Evolutionary conservation across 92 coral and sea anemone species (phyloP).

Genomic region (Zoanthus gigantus): DNA sequence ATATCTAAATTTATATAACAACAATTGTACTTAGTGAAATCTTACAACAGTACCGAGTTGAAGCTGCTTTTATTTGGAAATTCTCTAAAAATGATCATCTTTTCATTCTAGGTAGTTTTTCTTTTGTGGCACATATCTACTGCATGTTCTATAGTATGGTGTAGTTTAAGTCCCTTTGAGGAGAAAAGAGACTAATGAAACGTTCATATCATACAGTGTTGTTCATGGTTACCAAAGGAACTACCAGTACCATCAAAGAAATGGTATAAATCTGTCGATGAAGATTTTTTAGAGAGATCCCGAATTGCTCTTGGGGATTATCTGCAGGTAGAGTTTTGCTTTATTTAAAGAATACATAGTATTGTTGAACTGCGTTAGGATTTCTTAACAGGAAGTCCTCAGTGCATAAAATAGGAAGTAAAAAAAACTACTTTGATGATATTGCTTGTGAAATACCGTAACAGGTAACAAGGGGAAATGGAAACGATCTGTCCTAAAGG

Average conservation of each 20-base stretch:
- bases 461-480: neutral
- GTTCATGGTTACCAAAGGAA: slow-evolving; percentile 84
- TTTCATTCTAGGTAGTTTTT: neutral
- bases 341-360: neutral
- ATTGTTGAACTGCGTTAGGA: neutral
- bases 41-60: too few relatives aligned
- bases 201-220: slow-evolving; percentile 67
- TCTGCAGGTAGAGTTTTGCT: slow-evolving; percentile 74
- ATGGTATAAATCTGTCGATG: slow-evolving; percentile 96
- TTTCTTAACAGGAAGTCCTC: neutral
- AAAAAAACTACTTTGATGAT: neutral
- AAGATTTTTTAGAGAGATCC: slow-evolving; percentile 84
- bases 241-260: slow-evolving; percentile 94
- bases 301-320: slow-evolving; percentile 83
- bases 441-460: neutral
- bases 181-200: too few relatives aligned
- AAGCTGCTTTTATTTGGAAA: too few relatives aligned
- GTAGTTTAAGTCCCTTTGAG: too few relatives aligned
- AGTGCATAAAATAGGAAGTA: neutral
- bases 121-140: neutral
- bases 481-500: neutral
- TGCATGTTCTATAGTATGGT: neutral
- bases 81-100: too few relatives aligned
- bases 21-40: too few relatives aligned
- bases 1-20: too few relatives aligned